Evolutionary conservation across 2,797 vertebrate species (phyloP).

Genomic region (Enteromius fasciolatus): DNA sequence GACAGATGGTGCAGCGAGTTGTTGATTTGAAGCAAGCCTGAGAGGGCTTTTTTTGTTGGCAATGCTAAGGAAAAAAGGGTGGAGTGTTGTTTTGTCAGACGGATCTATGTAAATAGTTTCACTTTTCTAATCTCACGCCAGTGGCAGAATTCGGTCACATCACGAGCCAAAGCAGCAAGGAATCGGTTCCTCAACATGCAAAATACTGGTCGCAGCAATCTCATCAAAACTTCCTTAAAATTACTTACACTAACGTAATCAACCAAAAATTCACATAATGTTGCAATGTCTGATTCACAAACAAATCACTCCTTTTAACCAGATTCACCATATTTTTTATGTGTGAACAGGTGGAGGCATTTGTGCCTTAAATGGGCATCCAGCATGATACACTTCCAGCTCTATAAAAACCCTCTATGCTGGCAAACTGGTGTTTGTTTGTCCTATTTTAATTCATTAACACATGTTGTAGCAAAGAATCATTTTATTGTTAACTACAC

Average conservation of each 20-base stretch:
- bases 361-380: neutral
- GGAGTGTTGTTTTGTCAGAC: slow-evolving; percentile 4
- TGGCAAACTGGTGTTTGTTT: neutral
- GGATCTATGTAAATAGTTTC: slow-evolving; percentile 18
- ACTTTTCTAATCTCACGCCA: slow-evolving; percentile 21
- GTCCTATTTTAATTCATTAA: neutral
- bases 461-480: too few relatives aligned
- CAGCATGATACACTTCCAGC: neutral
- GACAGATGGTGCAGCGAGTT: slow-evolving; percentile 42
- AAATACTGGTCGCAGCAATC: neutral
- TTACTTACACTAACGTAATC: neutral
- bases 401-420: neutral
- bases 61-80: slow-evolving; percentile 6
- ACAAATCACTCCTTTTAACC: neutral
- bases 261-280: neutral
- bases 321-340: neutral
- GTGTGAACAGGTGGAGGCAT: neutral
- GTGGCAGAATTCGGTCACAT: slow-evolving; percentile 5
- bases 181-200: neutral
- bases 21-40: slow-evolving; percentile 14
- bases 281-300: neutral
- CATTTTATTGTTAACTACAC: neutral
- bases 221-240: neutral
- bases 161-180: neutral
- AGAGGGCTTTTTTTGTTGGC: neutral